These are phyloP conservation scores for Leguminivora glycinivorella DNA, from an alignment of 1,140 invertebrate species.

Conservation along the genomic window DNA sequence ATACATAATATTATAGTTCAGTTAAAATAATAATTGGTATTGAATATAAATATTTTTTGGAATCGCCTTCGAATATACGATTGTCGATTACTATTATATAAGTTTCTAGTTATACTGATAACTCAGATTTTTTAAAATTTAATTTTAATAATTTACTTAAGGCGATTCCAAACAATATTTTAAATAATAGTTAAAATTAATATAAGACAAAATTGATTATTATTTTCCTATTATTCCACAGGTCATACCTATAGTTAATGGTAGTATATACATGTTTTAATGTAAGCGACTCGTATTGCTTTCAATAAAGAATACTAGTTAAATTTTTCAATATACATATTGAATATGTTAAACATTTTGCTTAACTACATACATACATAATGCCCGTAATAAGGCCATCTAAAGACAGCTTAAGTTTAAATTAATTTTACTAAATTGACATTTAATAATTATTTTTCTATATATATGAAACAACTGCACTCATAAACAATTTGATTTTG, in stretches of 20 bases:
- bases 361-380: conserved; percentile 22
- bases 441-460: conserved; percentile 21
- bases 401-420: conserved; percentile 3
- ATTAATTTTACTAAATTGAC: conserved; percentile 29
- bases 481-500: conserved; percentile 16
- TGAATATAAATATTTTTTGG: neutral
- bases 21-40: neutral
- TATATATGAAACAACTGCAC: conserved; percentile 13
- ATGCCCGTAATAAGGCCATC: conserved; percentile 16
- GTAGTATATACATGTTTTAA: conserved; percentile 34
- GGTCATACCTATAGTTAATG: conserved; percentile 18
- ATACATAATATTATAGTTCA: neutral
- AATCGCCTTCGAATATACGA: neutral
- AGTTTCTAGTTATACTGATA: too few species aligned
- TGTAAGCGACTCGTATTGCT: conserved; percentile 53
- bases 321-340: conserved; percentile 49
- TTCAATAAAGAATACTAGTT: conserved; percentile 32
- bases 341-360: conserved; percentile 31
- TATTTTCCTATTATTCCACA: conserved; percentile 32
- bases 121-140: too few species aligned
- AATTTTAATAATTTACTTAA: neutral
- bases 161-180: neutral
- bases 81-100: too few species aligned
- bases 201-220: neutral
- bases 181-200: neutral